Evolutionary conservation across 1,140 invertebrate genomes (phyloP), one percentile per base, ranked within the genome.

Genomic region (Phenacoccus solenopsis): DNA sequence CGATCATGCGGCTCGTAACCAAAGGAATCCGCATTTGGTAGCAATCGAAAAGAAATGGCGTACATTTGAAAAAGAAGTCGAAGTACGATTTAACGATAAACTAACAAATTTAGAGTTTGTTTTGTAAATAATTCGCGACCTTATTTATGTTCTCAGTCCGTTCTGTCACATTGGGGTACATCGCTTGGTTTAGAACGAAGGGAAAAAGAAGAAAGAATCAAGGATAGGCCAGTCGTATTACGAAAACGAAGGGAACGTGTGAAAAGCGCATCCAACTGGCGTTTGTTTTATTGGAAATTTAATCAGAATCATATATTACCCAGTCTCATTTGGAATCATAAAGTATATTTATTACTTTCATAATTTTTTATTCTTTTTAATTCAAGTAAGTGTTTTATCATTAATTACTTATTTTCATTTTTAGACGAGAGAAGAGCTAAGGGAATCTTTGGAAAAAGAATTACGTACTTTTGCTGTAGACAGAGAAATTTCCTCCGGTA

Each of bases 241-340:
- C 81, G 96, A 64, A 93, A 95, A 76, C 80, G 95, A 20, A 80
- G 96, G 61, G 91, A 98, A 79, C 82, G 92, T 73, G 88, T 98
- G 61, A 98, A 98, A 80, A 70, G 70, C 49, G 89, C 90, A 75
- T 88, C 90, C 9, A 99, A 99, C 82, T 94, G 94, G 90, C 84
- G 85, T 27, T 82, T 96, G 68, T 97, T 99, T 81, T 98, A 96
- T 79, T 95, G 95, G 77, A 90, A 95, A 78, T 99, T 99, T 80
- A 87, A 87, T 77, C 86, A 89, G 78, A 95, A 99, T 82, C 96
- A 99, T 79, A 87, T 92, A 28, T 83, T 96, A 78, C 93, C 97
- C 4, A 97, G 99, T 82, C 83, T 99, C 7, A 97, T 99, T 75
- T 99, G 97, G 97, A 99, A 99, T 82, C 94, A 96, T 76, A 96